Conservation (phyloP, 2,888 invertebrate genomes). For the Scaptomyza flava region DNA sequence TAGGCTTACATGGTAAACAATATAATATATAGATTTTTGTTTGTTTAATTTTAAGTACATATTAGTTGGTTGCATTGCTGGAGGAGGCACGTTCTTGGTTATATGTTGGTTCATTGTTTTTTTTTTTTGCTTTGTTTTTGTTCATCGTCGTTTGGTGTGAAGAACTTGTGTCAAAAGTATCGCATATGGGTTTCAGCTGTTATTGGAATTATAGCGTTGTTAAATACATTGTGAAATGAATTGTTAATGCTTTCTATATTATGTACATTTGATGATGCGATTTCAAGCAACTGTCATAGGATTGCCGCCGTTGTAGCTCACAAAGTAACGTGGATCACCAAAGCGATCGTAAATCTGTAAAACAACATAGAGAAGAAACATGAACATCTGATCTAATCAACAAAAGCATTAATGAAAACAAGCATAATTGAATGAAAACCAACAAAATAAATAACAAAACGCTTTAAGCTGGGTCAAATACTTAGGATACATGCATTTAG, state of each 20-base stretch:
- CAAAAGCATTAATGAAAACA: not conserved
- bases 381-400: not conserved
- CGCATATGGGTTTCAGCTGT: slow-evolving; percentile 34
- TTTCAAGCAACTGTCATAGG: slow-evolving; percentile 82
- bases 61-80: slow-evolving; percentile 26
- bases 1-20: slow-evolving; percentile 48
- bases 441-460: slow-evolving; percentile 48
- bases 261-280: slow-evolving; percentile 48
- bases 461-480: not conserved
- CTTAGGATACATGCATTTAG: slow-evolving; percentile 28
- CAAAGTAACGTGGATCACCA: slow-evolving; percentile 83
- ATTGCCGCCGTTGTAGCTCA: slow-evolving; percentile 80
- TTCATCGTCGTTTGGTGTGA: slow-evolving; percentile 26
- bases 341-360: slow-evolving; percentile 82
- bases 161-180: slow-evolving; percentile 46
- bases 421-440: slow-evolving; percentile 23
- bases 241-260: slow-evolving; percentile 15
- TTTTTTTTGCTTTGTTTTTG: slow-evolving; percentile 12
- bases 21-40: slow-evolving; percentile 10
- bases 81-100: slow-evolving; percentile 14
- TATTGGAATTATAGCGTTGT: slow-evolving; percentile 46
- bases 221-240: slow-evolving; percentile 24
- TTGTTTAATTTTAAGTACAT: slow-evolving; percentile 20
- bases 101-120: not conserved
- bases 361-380: slow-evolving; percentile 22